Evolutionary conservation across 2,888 invertebrate genomes (phyloP).

Genomic region (Coecobrya sp.): DNA sequence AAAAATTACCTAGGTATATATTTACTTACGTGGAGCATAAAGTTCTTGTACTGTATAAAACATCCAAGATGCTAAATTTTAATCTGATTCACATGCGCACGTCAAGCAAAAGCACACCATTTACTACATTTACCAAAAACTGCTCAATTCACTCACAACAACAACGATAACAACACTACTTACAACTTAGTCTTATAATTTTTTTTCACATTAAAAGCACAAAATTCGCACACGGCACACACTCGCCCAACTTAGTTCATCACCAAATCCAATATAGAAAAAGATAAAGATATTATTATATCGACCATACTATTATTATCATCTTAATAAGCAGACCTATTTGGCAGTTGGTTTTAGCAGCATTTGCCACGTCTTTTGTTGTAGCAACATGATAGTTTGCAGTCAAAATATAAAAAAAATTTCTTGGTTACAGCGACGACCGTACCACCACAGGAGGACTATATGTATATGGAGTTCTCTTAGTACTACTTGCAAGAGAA

Average conservation of each 20-base stretch:
- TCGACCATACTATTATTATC: conserved; percentile 34
- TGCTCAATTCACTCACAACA: conserved; percentile 23
- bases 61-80: neutral
- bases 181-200: conserved; percentile 1
- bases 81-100: neutral
- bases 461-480: neutral
- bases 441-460: conserved; percentile 1
- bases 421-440: conserved; percentile 47
- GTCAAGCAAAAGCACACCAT: neutral
- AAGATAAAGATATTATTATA: conserved; percentile 26
- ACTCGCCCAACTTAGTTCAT: conserved; percentile 12
- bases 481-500: neutral
- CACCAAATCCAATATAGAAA: conserved; percentile 50
- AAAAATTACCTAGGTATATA: no score
- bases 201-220: conserved; percentile 47
- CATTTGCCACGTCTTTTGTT: conserved; percentile 69
- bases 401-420: conserved; percentile 52
- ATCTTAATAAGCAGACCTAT: conserved; percentile 42
- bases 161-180: neutral
- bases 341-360: conserved; percentile 69
- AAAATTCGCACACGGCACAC: conserved; percentile 56
- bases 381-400: conserved; percentile 66
- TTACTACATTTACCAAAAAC: conserved; percentile 22
- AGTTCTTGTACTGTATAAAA: neutral
- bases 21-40: neutral